Evolutionary conservation across 1,140 invertebrate species (phyloP).

Genomic region (Stenopsyche tienmushanensis): DNA sequence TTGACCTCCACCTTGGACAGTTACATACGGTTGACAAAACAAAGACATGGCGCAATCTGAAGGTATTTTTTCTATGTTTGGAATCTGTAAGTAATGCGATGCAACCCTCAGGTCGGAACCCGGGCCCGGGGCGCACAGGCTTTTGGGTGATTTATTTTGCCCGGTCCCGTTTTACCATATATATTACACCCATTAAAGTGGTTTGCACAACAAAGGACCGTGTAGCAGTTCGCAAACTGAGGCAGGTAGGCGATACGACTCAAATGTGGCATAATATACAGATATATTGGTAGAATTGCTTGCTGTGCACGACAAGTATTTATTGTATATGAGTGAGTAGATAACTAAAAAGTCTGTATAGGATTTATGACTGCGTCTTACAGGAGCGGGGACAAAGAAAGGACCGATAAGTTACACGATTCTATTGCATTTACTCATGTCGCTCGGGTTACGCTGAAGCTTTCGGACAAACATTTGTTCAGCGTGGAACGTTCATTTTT

Average conservation of each 20-base stretch:
- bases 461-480: no score
- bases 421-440: no score
- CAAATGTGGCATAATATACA: conserved; percentile 5
- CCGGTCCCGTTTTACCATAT: background rate
- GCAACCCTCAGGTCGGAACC: background rate
- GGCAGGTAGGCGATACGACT: conserved; percentile 1
- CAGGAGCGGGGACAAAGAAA: no score
- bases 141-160: background rate
- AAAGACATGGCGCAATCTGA: background rate
- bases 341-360: conserved; percentile 26
- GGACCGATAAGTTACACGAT: no score
- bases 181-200: background rate
- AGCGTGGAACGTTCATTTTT: no score
- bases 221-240: background rate
- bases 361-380: conserved; percentile 32
- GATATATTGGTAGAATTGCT: no score
- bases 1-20: background rate
- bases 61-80: background rate
- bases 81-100: background rate
- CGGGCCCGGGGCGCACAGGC: background rate
- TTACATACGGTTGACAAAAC: background rate
- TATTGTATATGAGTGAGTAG: conserved; percentile 32
- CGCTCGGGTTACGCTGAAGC: no score
- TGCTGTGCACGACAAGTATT: conserved; percentile 14
- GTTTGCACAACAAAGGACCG: background rate